Evolutionary conservation across 1,140 invertebrate genomes (phyloP).

Genomic region (Eriocheir sinensis): DNA sequence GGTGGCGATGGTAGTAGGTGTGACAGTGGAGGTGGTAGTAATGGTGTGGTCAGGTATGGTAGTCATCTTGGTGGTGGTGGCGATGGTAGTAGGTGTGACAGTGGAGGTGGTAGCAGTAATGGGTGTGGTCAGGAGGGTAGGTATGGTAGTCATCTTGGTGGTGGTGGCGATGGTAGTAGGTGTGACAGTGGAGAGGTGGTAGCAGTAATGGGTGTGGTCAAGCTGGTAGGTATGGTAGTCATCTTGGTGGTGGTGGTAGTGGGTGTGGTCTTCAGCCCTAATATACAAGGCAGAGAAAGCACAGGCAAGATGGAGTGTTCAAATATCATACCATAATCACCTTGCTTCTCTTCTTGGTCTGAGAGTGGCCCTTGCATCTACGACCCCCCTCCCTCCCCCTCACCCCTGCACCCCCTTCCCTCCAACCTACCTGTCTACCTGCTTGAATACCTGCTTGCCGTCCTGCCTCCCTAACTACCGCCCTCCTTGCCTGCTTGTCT

Average conservation of each 20-base stretch:
- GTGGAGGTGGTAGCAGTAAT: background rate
- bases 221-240: background rate
- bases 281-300: too few relatives aligned
- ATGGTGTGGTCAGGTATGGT: background rate
- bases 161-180: background rate
- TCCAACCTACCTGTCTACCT: too few relatives aligned
- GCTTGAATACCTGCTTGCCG: too few relatives aligned
- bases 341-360: too few relatives aligned
- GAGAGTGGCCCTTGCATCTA: too few relatives aligned
- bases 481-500: too few relatives aligned
- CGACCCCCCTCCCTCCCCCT: background rate
- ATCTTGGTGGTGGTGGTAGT: background rate
- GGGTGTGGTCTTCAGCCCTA: too few relatives aligned
- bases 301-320: too few relatives aligned
- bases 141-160: background rate
- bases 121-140: background rate
- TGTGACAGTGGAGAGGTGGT: background rate
- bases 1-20: background rate
- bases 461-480: too few relatives aligned
- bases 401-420: background rate
- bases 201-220: background rate
- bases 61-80: background rate
- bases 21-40: background rate
- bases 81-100: background rate
- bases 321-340: too few relatives aligned